Conservation (phyloP, 2,797 vertebrate species). For the Pterois miles region DNA sequence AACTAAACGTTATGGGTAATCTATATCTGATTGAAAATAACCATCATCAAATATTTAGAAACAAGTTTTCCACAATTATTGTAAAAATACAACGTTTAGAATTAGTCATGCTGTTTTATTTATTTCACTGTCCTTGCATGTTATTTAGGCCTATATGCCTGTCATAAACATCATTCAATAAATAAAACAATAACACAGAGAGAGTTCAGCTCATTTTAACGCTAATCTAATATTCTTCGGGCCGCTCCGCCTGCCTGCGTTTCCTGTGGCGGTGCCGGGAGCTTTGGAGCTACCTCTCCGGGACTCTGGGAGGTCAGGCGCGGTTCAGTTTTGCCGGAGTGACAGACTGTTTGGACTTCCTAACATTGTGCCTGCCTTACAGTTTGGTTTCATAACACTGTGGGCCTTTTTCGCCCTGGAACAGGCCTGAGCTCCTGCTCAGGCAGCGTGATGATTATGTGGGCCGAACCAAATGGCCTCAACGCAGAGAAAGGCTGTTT, state of each 20-base stretch:
- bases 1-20: neutral
- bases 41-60: neutral
- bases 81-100: neutral
- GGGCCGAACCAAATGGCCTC: neutral
- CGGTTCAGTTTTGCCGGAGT: constrained; percentile 82
- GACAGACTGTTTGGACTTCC: constrained; percentile 87
- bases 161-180: neutral
- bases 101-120: no score
- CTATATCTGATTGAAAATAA: neutral
- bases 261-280: constrained; percentile 63
- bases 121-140: neutral
- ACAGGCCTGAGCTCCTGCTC: neutral
- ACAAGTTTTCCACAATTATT: neutral
- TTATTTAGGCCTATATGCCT: neutral
- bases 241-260: constrained; percentile 29
- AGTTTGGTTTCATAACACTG: constrained; percentile 64
- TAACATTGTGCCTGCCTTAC: constrained; percentile 87
- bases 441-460: neutral
- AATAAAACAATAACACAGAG: neutral
- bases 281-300: constrained; percentile 52
- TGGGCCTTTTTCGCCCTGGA: constrained; percentile 10
- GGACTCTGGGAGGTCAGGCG: constrained; percentile 78
- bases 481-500: neutral
- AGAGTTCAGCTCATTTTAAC: neutral
- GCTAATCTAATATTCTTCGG: constrained; percentile 33